Base-by-base conservation (phyloP, 2,797 vertebrate species). In the Anguilla obscura region DNA sequence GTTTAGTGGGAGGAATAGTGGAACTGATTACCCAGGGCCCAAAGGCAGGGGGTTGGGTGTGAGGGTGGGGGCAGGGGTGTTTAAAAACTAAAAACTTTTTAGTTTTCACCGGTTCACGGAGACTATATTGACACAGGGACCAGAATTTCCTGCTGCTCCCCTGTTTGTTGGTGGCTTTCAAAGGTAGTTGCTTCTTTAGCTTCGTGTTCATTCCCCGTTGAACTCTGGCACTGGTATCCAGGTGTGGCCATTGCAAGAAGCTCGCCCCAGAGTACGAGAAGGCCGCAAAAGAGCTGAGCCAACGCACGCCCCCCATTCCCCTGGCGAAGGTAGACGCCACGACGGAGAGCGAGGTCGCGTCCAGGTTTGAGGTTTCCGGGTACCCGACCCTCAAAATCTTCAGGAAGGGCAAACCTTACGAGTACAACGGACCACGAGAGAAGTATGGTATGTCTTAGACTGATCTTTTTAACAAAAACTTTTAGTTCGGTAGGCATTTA, bases 381-480 rank as follows among this genome's bases (percentile, higher is more conserved):
- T 99, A 98, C 89, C 99, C 99, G 58, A 97, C 97, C 2, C 95
- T 99, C 86, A 99, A 99, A 94, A 98, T 99, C 84, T 99, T 99
- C 93, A 97, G 99, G 91, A 98, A 96, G 90, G 98, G 98, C 82
- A 99, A 97, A 89, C 89, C 94, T 82, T 99, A 97, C 0, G 98
- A 98, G 40, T 99, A 99, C 94, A 98, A 94, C 0, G 98, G 99
- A n/a, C 99, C 99, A 33, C 95, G 97, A 93, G 98, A 99, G 92
- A 97, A 97, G 90, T 94, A 96, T 0, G 99, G 99, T 99, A 96
- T 0, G 93, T 89, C 14, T 33, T 36, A 24, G n/a, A 50, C 4
- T 3, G 71, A 16, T 84, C 40, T 88, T 71, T 45, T 66, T n/a
- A 6, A n/a, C 5, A 66, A 66, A n/a, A 66, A 9, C 6, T 5